Base-by-base conservation (phyloP, 1,140 invertebrate genomes). In the Drosophila varians region DNA sequence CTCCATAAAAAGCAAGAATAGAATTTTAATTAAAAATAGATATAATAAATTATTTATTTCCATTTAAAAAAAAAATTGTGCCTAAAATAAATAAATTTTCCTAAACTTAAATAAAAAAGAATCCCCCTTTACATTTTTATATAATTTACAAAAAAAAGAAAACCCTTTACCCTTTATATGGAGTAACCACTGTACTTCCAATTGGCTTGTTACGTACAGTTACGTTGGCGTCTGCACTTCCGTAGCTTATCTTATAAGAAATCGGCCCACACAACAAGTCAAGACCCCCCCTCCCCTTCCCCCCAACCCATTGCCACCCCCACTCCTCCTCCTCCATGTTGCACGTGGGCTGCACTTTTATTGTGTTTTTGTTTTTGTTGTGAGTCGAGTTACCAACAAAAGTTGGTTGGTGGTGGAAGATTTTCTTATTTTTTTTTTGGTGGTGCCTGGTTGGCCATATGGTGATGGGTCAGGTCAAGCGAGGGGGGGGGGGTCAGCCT, bases 211-310 rank as follows among this genome's bases (percentile, higher is more conserved):
- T 31, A n/a, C 38, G 65, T 55, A 21, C 21, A 42, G 36, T 31
- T 55, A 74, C 78, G 72, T 76, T 80, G 77, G 65, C 58, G 77
- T 61, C 47, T 80, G 77, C 77, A 79, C 77, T 79, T 79, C 77
- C 77, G 72, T 53, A 57, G 77, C 72, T 68, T 19, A 18, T 42
- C 8, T 3, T 47, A 26, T 19, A 34, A 26, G 12, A 47, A 38
- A 28, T 46, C 61, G 69, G 51, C 42, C 48, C 58, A 70, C 65
- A 68, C 74, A 72, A 8, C 16, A 6, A 36, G 60, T 5, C 6
- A 11, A 12, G 9, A 34, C 4, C 11, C 11, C 25, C 5, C 5
- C 31, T n/a, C 31, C 31, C 31, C 11, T 2, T 0, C 4, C 34
- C 12, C 26, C 6, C 3, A 7, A 7, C 26, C 26, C 26, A 43